These are phyloP conservation scores for Anneissia japonica DNA, from an alignment of 35 echinoderm and acorn worm species.

Conservation along the genomic window DNA sequence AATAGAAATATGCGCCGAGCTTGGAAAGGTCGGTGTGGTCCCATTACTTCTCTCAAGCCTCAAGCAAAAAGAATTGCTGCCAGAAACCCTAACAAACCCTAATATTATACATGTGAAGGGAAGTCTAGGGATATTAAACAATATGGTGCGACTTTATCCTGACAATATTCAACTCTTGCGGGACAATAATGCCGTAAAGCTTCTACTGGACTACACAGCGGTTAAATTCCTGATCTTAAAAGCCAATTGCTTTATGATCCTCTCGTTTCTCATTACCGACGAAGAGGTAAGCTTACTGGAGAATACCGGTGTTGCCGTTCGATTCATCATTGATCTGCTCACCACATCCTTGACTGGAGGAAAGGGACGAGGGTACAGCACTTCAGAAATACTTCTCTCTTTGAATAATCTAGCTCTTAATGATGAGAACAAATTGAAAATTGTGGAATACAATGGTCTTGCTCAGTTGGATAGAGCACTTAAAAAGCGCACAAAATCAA, in stretches of 20 bases:
- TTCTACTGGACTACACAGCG: slow-evolving; percentile 19
- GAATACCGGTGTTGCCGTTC: slow-evolving; percentile 27
- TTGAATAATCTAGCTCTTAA: slow-evolving; percentile 75
- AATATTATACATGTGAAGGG: slow-evolving; percentile 50
- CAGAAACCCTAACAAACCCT: slow-evolving; percentile 42
- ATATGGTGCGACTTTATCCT: slow-evolving; percentile 37
- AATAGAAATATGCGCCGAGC: slow-evolving; percentile 6
- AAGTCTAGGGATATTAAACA: slow-evolving; percentile 62
- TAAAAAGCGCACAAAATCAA: slow-evolving; percentile 12
- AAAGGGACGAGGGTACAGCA: slow-evolving; percentile 56
- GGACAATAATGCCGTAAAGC: slow-evolving; percentile 17
- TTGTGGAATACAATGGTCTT: slow-evolving; percentile 63
- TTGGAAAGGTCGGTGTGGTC: slow-evolving; percentile 40
- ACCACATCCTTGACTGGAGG: slow-evolving; percentile 43
- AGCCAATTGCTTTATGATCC: slow-evolving; percentile 44
- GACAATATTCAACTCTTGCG: slow-evolving; percentile 41
- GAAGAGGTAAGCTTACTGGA: slow-evolving; percentile 54
- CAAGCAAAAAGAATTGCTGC: slow-evolving; percentile 38
- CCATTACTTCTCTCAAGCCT: slow-evolving; percentile 49
- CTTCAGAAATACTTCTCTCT: slow-evolving; percentile 64
- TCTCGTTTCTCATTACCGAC: slow-evolving; percentile 67
- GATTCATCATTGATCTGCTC: slow-evolving; percentile 64
- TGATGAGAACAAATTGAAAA: slow-evolving; percentile 82
- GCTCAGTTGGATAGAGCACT: slow-evolving; percentile 49
- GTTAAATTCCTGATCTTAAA: slow-evolving; percentile 58